Evolutionary conservation across 2,113 vertebrate genomes (phyloP).

Genomic region (Thalassoma bifasciatum): DNA sequence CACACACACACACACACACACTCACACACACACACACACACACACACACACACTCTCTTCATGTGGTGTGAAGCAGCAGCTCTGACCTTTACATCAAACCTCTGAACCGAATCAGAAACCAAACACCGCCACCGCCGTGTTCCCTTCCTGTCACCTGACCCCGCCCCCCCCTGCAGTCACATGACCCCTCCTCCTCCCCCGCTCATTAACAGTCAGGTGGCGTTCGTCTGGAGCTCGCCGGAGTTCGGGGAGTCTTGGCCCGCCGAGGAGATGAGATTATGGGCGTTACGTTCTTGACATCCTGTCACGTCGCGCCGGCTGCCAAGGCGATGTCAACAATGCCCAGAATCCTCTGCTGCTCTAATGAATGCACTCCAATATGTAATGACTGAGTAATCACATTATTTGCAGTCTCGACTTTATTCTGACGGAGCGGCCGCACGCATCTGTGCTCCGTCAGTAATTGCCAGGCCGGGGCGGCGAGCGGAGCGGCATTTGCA

Average conservation of each 20-base stretch:
- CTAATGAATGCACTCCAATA: constrained; percentile 81
- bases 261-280: constrained; percentile 61
- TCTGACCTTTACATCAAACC: constrained; percentile 35
- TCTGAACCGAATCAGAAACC: background rate
- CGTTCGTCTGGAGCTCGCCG: constrained; percentile 49
- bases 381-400: constrained; percentile 83
- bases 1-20: background rate
- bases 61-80: background rate
- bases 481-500: constrained; percentile 71
- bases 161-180: background rate
- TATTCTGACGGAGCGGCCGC: constrained; percentile 63
- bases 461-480: constrained; percentile 78
- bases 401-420: constrained; percentile 80
- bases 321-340: constrained; percentile 75
- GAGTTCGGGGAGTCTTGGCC: constrained; percentile 57
- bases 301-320: constrained; percentile 55
- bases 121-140: background rate
- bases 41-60: background rate
- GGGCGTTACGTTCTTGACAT: constrained; percentile 67
- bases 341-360: constrained; percentile 69
- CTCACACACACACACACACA: constrained; percentile 1
- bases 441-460: constrained; percentile 75
- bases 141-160: background rate
- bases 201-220: constrained; percentile 51
- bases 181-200: background rate